A percentile compares a stretch with the other conserved stretches of the same genome.
Evolutionary conservation across 2,888 invertebrate species (phyloP).

Genomic region (Mythimna impura): DNA sequence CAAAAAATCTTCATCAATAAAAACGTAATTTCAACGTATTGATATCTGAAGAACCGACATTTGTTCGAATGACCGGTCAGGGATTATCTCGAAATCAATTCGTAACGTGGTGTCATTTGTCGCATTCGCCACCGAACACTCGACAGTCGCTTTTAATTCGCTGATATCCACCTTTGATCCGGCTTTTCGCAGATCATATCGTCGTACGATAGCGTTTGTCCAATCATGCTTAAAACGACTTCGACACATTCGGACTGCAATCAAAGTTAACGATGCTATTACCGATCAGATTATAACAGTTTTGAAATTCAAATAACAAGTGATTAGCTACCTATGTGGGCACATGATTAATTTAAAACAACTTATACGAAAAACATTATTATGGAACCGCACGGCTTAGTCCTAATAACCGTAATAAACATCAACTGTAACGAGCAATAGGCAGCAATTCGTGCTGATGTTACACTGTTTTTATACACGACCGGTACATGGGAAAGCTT

Average conservation of each 20-base stretch:
- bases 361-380: constrained; percentile 83
- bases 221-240: constrained; percentile 58
- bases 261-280: constrained; percentile 52
- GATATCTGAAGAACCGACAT: constrained; percentile 45
- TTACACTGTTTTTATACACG: constrained; percentile 90
- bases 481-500: constrained; percentile 90
- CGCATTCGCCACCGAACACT: constrained; percentile 76
- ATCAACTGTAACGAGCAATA: constrained; percentile 90
- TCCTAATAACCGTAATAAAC: constrained; percentile 90
- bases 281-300: constrained; percentile 44
- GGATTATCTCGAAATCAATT: constrained; percentile 77
- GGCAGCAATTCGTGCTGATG: constrained; percentile 90
- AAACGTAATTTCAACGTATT: constrained; percentile 23
- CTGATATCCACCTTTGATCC: constrained; percentile 75
- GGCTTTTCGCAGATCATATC: constrained; percentile 80
- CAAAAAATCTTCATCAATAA: constrained; percentile 4
- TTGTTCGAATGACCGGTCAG: constrained; percentile 61
- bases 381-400: constrained; percentile 86
- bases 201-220: constrained; percentile 69
- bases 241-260: constrained; percentile 47
- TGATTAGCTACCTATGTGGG: constrained; percentile 55
- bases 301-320: constrained; percentile 35
- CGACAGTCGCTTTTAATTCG: constrained; percentile 80
- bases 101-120: constrained; percentile 78
- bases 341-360: constrained; percentile 81